Evolutionary conservation across 2,797 vertebrate species (phyloP), one percentile per base, ranked within the genome.

Genomic region (Coregonus ussuriensis): DNA sequence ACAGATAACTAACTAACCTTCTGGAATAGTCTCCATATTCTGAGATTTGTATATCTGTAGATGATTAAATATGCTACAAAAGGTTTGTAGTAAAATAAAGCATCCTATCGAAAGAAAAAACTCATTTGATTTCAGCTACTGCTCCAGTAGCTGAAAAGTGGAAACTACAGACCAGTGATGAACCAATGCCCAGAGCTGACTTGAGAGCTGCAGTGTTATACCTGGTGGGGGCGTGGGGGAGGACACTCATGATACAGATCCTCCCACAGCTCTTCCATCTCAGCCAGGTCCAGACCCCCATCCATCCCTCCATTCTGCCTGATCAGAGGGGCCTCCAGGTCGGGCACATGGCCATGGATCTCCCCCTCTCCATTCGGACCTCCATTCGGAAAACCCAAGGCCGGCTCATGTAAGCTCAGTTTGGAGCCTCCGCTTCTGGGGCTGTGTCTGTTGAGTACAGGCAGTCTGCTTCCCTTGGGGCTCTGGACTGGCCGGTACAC

Each of bases 181-280:
- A 11, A 16, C 25, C 66, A 68, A 33, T 14, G 66, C 6, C 33
- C 21, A 29, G 65, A 31, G 31, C 41, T 52, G 41, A 51, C 9
- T 52, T 14, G n/a, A 29, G 69, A 70, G 6, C 47, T 52, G 41
- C 41, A 47, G 41, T 47, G 70, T 78, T 85, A 72, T 97, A 97
- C 95, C 95, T 98, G 91, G 78, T 91, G 95, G 52, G 96, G 91
- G 80, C 87, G 91, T 74, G 97, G 95, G 0, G 94, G 95, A 88
- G 97, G 92, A 85, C 95, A 99, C 79, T 96, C 97, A 83, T 94
- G 95, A 87, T 89, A 96, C 56, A 96, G 87, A 84, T 97, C 97
- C 54, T 97, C 93, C 91, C 96, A 95, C 81, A 96, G 87, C 76
- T 96, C 95, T 77, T 95, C 95, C 59, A 97, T 87, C 4, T 96